Base-by-base conservation (phyloP, 2,113 vertebrate species). In the Verasper variegatus region DNA sequence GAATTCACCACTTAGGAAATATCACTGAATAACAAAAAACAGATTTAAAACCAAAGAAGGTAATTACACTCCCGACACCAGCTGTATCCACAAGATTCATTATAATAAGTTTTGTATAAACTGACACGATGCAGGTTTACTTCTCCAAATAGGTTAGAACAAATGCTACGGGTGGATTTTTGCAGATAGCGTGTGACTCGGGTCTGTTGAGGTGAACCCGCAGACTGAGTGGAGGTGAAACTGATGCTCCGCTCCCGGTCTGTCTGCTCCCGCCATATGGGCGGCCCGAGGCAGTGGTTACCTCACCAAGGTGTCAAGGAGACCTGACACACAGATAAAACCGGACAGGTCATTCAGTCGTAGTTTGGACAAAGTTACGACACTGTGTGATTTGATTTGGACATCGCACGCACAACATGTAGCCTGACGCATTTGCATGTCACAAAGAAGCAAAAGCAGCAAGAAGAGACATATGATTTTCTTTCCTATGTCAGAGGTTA, bases 261-360 rank as follows among this genome's bases (percentile, higher is more conserved):
- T 78, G 71, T 81, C 73, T 73, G 65, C 58, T 74, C 27, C 23
- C 15, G 76, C 90, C 90, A 93, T 92, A 89, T 91, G 90, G 88
- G 27, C 23, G 13, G 75, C 92, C 86, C 0, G 78, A 82, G 86
- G 92, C 88, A n/a, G 37, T 24, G 55, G 59, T 84, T 78, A 82
- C 78, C 63, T 86, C 79, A 78, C 65, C 87, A 83, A 90, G 85
- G 87, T 86, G 86, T 88, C 64, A 67, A 64, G 62, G 54, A 86
- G 70, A 87, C 54, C 70, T 49, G 23, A 59, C 49, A 49, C 65
- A 18, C 73, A 59, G 45, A 58, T 45, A 67, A 74, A 79, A 71
- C 21, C 75, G 64, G 27, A 68, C 62, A n/a, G 56, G 26, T 49
- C 78, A 51, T 49, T 67, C 45, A 40, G 47, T 56, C 0, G 65